These are phyloP conservation scores for Polymixis flavicincta DNA, from an alignment of 2,888 invertebrate species.

Conservation along the genomic window DNA sequence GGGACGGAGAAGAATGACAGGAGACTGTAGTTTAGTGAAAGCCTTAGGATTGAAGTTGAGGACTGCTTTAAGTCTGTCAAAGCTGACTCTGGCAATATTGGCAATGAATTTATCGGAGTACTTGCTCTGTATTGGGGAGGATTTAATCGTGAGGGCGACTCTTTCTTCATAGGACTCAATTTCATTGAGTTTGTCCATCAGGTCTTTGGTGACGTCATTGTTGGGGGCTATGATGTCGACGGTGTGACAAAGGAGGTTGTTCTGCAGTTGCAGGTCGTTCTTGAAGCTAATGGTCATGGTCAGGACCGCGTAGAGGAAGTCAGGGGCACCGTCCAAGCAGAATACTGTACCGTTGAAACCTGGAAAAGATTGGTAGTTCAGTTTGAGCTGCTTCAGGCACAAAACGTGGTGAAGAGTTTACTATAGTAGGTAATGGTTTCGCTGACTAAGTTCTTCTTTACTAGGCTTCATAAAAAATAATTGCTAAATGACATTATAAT, in stretches of 20 bases:
- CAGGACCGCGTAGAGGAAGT: slow-evolving; percentile 91
- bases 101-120: slow-evolving; percentile 79
- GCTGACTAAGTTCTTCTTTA: neutral
- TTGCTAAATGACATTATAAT: neutral
- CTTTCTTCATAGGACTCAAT: slow-evolving; percentile 91
- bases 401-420: neutral
- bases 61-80: slow-evolving; percentile 90
- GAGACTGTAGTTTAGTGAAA: slow-evolving; percentile 89
- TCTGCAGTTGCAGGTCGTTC: slow-evolving; percentile 89
- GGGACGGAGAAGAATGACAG: slow-evolving; percentile 92
- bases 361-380: slow-evolving; percentile 57
- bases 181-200: slow-evolving; percentile 86
- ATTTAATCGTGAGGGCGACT: slow-evolving; percentile 85
- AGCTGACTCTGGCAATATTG: slow-evolving; percentile 75
- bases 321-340: slow-evolving; percentile 96
- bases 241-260: slow-evolving; percentile 90
- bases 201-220: slow-evolving; percentile 76
- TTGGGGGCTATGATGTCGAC: slow-evolving; percentile 88
- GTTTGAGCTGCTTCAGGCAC: neutral
- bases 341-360: slow-evolving; percentile 91
- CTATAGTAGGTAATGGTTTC: neutral
- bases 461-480: neutral
- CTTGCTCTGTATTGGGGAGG: slow-evolving; percentile 81
- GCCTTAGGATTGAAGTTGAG: slow-evolving; percentile 84
- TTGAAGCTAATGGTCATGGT: slow-evolving; percentile 85